Evolutionary conservation across 2,888 invertebrate genomes (phyloP), one percentile per base, ranked within the genome.

Genomic region (Pristionchus fissidentatus): DNA sequence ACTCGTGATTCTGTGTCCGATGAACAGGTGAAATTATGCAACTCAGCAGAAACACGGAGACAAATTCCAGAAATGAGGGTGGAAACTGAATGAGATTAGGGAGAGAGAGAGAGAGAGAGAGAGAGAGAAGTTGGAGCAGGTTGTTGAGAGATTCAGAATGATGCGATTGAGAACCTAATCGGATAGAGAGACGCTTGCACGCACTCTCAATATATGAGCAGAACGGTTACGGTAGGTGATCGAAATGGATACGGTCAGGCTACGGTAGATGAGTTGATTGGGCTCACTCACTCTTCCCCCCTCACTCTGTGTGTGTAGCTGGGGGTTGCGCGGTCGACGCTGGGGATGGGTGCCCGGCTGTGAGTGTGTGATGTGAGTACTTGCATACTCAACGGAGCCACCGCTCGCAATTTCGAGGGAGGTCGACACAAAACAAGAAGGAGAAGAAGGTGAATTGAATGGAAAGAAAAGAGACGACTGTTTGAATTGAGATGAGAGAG

Each of bases 381-480:
- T n/a, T n/a, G n/a, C n/a, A n/a, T n/a, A n/a, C n/a, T n/a, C n/a
- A n/a, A n/a, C n/a, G 57, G 57, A 26, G 10, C 57, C 4, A 57
- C 35, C 35, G 35, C 62, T 62, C 62, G 57, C 19, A 4, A 13
- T 19, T n/a, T 10, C n/a, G 32, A 35, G 35, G 3, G 35, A 35
- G 62, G 35, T 29, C 15, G 62, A 29, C 62, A 62, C 35, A 62
- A 62, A 62, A 62, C 62, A 73, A 43, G 70, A 29, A 35, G 66
- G 35, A 41, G 38, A 73, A 38, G 70, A 26, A 15, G 70, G 32
- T 26, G 41, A 73, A n/a, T 35, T 8, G 38, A 26, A 22, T 38
- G 41, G 29, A 70, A 5, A 22, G 19, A 35, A 35, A 5, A 38
- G 35, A 35, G 70, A 19, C 10, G 49, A 70, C 70, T 70, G 41